phyloP scores from a whole-genome alignment of 1,140 invertebrate species.

The Zelostemma sp. region DNA sequence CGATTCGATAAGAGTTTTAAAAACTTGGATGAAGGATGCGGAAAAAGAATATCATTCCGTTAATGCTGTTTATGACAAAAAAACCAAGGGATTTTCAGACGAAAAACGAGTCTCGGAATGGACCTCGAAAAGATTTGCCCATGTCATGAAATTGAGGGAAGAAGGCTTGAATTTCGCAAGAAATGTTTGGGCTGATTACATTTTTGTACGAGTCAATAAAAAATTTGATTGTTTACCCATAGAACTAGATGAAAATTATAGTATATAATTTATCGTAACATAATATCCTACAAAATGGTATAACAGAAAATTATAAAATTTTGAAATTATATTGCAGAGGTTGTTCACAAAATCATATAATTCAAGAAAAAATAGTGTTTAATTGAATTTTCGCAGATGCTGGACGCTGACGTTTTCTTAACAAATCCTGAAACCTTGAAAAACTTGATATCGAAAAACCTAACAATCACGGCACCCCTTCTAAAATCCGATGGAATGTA shows the following conservation, averaged over 20 bases:
- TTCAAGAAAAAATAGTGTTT: slow-evolving; percentile 18
- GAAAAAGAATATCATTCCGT: slow-evolving; percentile 80
- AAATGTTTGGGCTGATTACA: slow-evolving; percentile 85
- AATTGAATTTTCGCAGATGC: slow-evolving; percentile 76
- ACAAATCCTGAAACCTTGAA: slow-evolving; percentile 80
- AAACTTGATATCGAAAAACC: slow-evolving; percentile 76
- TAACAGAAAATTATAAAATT: slow-evolving; percentile 10
- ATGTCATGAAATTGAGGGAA: slow-evolving; percentile 87
- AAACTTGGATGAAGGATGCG: slow-evolving; percentile 78
- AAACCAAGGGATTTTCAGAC: slow-evolving; percentile 71
- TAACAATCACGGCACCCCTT: slow-evolving; percentile 84
- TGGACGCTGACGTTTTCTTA: slow-evolving; percentile 91
- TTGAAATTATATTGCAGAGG: slow-evolving; percentile 14
- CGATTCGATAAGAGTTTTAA: slow-evolving; percentile 79
- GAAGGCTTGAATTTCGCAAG: slow-evolving; percentile 80
- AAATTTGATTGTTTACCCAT: slow-evolving; percentile 8
- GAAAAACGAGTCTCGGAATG: slow-evolving; percentile 81
- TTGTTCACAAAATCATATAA: slow-evolving; percentile 20
- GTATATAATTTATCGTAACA: no score
- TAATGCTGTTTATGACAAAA: slow-evolving; percentile 74
- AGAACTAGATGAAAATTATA: no score
- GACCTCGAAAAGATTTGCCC: slow-evolving; percentile 81
- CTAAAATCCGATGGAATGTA: slow-evolving; percentile 88
- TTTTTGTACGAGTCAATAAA: slow-evolving; percentile 74
- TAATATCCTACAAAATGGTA: slow-evolving; percentile 10